These are phyloP conservation scores for Malaclemys terrapin DNA, from an alignment of 2,113 vertebrate species.

Conservation along the genomic window DNA sequence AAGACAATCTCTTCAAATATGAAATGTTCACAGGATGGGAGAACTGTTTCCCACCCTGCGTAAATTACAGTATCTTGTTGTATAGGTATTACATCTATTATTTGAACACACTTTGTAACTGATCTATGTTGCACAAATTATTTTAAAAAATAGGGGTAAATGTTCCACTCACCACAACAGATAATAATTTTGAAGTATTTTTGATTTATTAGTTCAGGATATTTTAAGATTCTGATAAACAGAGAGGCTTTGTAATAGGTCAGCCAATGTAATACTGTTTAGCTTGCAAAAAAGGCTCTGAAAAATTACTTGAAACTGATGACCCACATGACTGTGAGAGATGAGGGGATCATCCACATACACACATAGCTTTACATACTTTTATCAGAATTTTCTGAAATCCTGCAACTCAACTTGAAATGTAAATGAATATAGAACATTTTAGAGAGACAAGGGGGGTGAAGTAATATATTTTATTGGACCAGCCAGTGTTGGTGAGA, in stretches of 20 bases:
- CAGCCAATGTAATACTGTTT: constrained; percentile 14
- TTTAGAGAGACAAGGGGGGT: neutral
- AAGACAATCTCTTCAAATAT: too few species aligned
- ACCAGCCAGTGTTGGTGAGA: too few species aligned
- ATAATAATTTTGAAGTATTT: constrained; percentile 6
- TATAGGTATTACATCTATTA: neutral
- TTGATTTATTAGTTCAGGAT: neutral
- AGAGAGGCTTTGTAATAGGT: neutral
- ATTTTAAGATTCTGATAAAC: neutral
- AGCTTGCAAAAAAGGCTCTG: neutral
- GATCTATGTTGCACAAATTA: neutral
- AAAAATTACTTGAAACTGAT: constrained; percentile 31
- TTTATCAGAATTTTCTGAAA: neutral
- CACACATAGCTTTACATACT: neutral
- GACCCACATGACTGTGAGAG: constrained; percentile 23
- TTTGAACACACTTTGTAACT: neutral
- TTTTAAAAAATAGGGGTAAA: neutral
- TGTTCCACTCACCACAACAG: neutral
- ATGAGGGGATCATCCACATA: neutral
- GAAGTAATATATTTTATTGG: neutral
- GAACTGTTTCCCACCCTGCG: too few species aligned
- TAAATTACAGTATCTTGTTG: neutral
- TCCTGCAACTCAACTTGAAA: neutral
- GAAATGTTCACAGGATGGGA: too few species aligned
- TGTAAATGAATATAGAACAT: neutral